These are phyloP conservation scores for Malurus cyaneus DNA, from an alignment of 2,113 vertebrate species.

Conservation along the genomic window DNA sequence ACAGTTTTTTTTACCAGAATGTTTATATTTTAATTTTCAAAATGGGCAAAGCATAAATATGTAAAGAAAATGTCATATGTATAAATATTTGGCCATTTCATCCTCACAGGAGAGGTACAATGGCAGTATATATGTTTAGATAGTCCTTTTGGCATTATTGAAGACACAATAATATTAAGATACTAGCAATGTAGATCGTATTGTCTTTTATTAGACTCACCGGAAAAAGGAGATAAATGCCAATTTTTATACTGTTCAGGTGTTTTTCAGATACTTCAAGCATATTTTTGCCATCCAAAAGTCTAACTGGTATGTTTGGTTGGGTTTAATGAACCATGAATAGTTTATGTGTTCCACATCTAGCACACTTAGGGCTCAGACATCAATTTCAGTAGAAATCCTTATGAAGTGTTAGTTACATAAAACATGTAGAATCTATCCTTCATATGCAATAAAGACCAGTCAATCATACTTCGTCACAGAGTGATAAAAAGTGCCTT, in stretches of 20 bases:
- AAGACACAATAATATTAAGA: constrained; percentile 59
- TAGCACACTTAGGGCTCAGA: not conserved
- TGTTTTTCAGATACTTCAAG: not conserved
- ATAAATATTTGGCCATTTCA: constrained; percentile 74
- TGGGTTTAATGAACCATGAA: not conserved
- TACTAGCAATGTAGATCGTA: not conserved
- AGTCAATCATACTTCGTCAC: not conserved
- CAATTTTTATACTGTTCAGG: not conserved
- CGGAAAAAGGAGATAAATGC: not conserved
- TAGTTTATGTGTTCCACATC: not conserved
- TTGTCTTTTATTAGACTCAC: not conserved
- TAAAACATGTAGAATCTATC: not conserved
- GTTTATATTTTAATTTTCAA: constrained; percentile 76
- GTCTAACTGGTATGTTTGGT: not conserved
- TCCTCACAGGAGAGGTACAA: constrained; percentile 62
- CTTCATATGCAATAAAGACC: not conserved
- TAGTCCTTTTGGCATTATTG: not conserved
- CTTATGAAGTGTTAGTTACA: not conserved
- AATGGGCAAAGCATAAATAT: constrained; percentile 70
- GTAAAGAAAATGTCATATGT: constrained; percentile 68
- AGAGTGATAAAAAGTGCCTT: not conserved
- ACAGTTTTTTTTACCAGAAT: constrained; percentile 78
- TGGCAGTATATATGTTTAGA: constrained; percentile 41
- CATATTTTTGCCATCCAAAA: not conserved
- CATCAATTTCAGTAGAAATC: not conserved